These are phyloP conservation scores for Trichogramma evanescens DNA, from an alignment of 2,888 invertebrate genomes.

Conservation along the genomic window DNA sequence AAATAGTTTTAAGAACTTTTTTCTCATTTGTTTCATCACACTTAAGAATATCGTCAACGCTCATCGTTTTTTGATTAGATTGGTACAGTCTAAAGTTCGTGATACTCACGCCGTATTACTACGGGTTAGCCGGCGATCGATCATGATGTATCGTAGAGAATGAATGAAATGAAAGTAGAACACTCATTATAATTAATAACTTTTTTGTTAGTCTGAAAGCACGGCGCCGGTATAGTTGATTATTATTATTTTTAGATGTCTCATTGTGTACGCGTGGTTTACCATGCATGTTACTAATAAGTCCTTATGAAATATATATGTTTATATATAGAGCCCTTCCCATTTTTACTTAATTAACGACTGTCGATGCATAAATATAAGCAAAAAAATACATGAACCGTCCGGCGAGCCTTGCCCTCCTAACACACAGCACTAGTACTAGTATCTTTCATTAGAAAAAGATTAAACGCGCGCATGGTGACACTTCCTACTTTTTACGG, in stretches of 20 bases:
- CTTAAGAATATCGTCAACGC: slow-evolving; percentile 2
- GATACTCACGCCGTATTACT: slow-evolving; percentile 44
- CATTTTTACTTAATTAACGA: too few relatives aligned
- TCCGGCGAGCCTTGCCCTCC: slow-evolving; percentile 13
- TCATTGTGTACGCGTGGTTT: too few relatives aligned
- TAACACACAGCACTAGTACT: too few relatives aligned
- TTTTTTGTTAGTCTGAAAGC: background rate
- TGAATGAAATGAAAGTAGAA: slow-evolving; percentile 30
- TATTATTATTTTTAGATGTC: too few relatives aligned
- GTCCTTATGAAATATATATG: background rate
- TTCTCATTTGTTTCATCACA: slow-evolving; percentile 9
- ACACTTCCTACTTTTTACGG: too few relatives aligned
- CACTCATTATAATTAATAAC: slow-evolving; percentile 35
- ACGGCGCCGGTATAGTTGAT: background rate
- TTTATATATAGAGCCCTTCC: background rate
- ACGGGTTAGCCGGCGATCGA: slow-evolving; percentile 41
- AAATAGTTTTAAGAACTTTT: background rate
- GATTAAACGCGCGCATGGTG: too few relatives aligned
- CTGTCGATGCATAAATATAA: slow-evolving; percentile 6
- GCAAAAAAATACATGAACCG: slow-evolving; percentile 6
- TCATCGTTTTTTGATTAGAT: slow-evolving; percentile 44
- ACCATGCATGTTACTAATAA: too few relatives aligned
- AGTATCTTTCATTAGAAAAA: too few relatives aligned
- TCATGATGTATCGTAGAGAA: slow-evolving; percentile 12
- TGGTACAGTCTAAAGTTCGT: slow-evolving; percentile 46